phyloP scores from a whole-genome alignment of 2,113 vertebrate species.

The Crotalus horridus region DNA sequence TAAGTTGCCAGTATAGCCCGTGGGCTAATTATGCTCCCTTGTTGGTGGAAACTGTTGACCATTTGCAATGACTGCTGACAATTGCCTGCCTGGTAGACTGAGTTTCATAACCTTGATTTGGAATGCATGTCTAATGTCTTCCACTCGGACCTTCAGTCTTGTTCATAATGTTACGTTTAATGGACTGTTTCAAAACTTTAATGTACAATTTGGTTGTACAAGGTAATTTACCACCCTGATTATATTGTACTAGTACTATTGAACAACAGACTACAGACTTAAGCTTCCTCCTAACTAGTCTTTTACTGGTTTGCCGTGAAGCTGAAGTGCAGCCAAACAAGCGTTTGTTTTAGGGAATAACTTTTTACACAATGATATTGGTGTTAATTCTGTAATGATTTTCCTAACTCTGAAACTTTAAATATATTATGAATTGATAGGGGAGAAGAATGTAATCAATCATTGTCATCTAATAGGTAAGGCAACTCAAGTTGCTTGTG shows the following conservation, averaged over 20 bases:
- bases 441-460: not conserved
- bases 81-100: conserved; percentile 46
- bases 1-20: conserved; percentile 35
- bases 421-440: not conserved
- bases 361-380: not conserved
- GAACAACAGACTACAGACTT: conserved; percentile 30
- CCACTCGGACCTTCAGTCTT: conserved; percentile 64
- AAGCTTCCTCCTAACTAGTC: conserved; percentile 8
- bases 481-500: not conserved
- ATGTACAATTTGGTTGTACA: conserved; percentile 65
- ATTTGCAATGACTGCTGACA: conserved; percentile 60
- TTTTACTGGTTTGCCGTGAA: conserved; percentile 35
- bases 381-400: not conserved
- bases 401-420: not conserved
- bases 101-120: conserved; percentile 56
- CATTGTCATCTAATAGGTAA: not conserved
- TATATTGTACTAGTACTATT: conserved; percentile 42
- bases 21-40: conserved; percentile 43
- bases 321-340: conserved; percentile 9
- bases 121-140: conserved; percentile 75
- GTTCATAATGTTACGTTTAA: conserved; percentile 72
- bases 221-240: conserved; percentile 61
- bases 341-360: conserved; percentile 13
- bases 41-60: conserved; percentile 52
- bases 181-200: conserved; percentile 66